phyloP scores from a whole-genome alignment of 2,113 vertebrate species.

The Aegotheles bennettii region DNA sequence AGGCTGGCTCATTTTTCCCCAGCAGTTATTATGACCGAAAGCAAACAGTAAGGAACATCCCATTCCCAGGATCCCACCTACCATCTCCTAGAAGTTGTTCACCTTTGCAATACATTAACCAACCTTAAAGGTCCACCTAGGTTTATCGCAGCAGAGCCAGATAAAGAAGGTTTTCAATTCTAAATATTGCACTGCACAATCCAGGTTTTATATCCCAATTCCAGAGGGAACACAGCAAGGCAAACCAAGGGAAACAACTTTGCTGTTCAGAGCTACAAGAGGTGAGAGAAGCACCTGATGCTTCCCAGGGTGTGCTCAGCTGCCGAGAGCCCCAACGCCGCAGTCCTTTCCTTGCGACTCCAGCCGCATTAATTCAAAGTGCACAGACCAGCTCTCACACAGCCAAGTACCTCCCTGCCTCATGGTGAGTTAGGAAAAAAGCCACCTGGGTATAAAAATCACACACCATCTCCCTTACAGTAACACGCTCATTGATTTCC shows the following conservation, averaged over 20 bases:
- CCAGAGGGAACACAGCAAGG: not conserved
- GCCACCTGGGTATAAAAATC: not conserved
- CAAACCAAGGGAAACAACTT: not conserved
- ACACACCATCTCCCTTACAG: not conserved
- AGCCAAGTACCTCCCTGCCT: not conserved
- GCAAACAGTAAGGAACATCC: not conserved
- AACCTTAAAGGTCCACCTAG: accelerated
- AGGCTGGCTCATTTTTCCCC: not conserved
- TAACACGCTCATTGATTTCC: not conserved
- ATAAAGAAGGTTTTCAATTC: not conserved
- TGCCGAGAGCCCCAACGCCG: not conserved
- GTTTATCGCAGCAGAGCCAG: accelerated
- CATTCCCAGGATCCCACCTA: not conserved
- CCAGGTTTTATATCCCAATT: not conserved
- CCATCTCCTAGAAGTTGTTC: not conserved
- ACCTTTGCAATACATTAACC: not conserved
- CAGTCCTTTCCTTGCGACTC: not conserved
- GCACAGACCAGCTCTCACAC: not conserved
- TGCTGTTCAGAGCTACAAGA: accelerated
- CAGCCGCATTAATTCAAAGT: accelerated
- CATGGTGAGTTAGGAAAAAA: not conserved
- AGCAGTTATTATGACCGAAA: not conserved
- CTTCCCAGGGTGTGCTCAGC: not conserved
- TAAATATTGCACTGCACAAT: not conserved
- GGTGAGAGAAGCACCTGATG: not conserved